Evolutionary conservation across 2,888 invertebrate genomes (phyloP), one percentile per base, ranked within the genome.

Genomic region (Zygaena filipendulae): DNA sequence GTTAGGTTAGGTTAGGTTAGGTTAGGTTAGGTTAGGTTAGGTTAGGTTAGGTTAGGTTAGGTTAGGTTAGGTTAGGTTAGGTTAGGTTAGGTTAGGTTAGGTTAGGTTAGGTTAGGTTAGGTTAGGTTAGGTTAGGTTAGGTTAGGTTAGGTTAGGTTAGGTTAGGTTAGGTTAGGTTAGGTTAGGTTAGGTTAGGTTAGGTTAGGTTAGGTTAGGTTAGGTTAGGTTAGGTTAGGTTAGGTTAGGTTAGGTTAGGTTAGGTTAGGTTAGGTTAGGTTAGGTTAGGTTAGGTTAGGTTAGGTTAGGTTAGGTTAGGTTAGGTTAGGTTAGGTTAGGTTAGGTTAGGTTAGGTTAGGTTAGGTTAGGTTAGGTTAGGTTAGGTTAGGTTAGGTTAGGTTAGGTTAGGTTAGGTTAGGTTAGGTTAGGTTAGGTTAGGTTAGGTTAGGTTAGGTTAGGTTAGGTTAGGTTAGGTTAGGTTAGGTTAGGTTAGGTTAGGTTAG

Each of bases 11-110:
- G 40, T 35, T 33, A 30, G 38, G 40, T 42, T 40, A 43, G 40
- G 43, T 41, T 43, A 43, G 40, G 40, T 40, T 43, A 43, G 41
- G 38, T 39, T 39, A 40, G 42, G 40, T 42, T 44, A 40, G 40
- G 40, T 40, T 42, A 40, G 40, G 42, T 39, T 40, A 41, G 42
- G 40, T 40, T 38, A 38, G 40, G 39, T 40, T 39, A 39, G 35
- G 39, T 38, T 38, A 38, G 38, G 41, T 39, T 39, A 39, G 39
- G 42, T 39, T 41, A 38, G 36, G 39, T 39, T 39, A 39, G 39
- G 39, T 39, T 39, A 39, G 39, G 39, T 39, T 39, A 36, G 36
- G 36, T 39, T 39, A 36, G 30, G 30, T 34, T 33, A 33, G 33
- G 27, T 26, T 30, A 28, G 32, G 36, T 29, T 35, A 19, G 29